Conservation (phyloP, 2,113 vertebrate species). For the Corythornis vintsioides region DNA sequence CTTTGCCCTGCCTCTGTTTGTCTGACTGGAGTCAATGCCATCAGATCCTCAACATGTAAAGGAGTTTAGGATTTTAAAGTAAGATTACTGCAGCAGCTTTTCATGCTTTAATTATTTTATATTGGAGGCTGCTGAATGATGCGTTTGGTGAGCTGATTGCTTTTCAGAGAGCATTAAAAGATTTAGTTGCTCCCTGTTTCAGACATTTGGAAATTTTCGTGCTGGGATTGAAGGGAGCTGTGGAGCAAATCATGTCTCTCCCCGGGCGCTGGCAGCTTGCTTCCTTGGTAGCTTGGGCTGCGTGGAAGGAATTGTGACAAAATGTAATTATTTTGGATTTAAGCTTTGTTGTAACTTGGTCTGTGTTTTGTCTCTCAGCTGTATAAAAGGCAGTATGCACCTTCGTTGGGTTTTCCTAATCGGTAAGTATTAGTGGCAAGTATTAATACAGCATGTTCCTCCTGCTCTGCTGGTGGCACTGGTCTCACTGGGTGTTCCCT, state of each 20-base stretch:
- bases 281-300: constrained; percentile 76
- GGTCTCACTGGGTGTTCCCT: fast-evolving
- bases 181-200: constrained; percentile 74
- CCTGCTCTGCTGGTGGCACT: background rate
- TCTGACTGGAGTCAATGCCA: constrained; percentile 27
- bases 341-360: constrained; percentile 35
- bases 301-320: constrained; percentile 79
- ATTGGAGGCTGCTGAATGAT: constrained; percentile 75
- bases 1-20: background rate
- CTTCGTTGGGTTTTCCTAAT: background rate
- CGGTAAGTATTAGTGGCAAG: background rate
- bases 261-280: constrained; percentile 47
- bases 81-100: constrained; percentile 56
- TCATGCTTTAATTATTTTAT: constrained; percentile 65
- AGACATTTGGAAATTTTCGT: constrained; percentile 73
- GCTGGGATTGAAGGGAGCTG: constrained; percentile 74
- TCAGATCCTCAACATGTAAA: constrained; percentile 61
- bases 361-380: constrained; percentile 38
- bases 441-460: background rate
- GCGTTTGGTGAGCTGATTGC: constrained; percentile 75
- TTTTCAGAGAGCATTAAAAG: constrained; percentile 80
- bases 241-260: constrained; percentile 72
- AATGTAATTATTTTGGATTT: constrained; percentile 71
- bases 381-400: background rate
- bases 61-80: constrained; percentile 59